Evolutionary conservation across 2,888 invertebrate genomes (phyloP), one percentile per base, ranked within the genome.

Genomic region (Linnaemya tessellans): DNA sequence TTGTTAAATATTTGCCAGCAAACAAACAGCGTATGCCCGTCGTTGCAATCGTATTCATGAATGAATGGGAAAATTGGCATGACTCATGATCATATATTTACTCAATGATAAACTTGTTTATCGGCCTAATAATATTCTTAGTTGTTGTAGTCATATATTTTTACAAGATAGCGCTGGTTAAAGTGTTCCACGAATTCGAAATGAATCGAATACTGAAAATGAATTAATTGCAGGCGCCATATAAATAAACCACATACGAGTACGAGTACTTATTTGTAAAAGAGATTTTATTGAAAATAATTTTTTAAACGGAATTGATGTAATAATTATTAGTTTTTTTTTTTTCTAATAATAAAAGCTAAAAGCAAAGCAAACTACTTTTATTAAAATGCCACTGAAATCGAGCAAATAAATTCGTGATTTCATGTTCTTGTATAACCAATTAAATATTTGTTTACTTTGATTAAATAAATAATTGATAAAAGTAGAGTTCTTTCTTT

Each of bases 111-210:
- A 75, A 65, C 25, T 75, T 64, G 64, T 30, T 30, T 38, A 35
- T 11, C 56, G n/a, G 13, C 35, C 20, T 38, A 18, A 30, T 38
- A 18, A 30, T 56, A 22, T 43, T 22, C 13, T 56, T 25, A 22
- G 38, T 54, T 70, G 3, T 25, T 70, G 15, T 38, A 20, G n/a
- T 20, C 8, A 13, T 41, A 13, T 41, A 5, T 68, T 25, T 30
- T 68, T 20, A 15, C 11, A 3, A 22, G 41, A 49, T 15, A 54
- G 35, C 54, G 35, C 54, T 65, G 2, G 30, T 35, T 43, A n/a
- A 80, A 67, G 71, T 74, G 68, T 81, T 81, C 81, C 68, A 64
- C 43, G 81, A 81, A 51, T 56, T 67, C 58, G 5, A 20, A 60
- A 64, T 75, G 75, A 62, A 75, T 75, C 68, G 62, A 74, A 68